A percentile compares a stretch with the other conserved stretches of the same genome.
These are phyloP conservation scores for Polymixis lichenea DNA, from an alignment of 2,888 invertebrate genomes.

Conservation along the genomic window DNA sequence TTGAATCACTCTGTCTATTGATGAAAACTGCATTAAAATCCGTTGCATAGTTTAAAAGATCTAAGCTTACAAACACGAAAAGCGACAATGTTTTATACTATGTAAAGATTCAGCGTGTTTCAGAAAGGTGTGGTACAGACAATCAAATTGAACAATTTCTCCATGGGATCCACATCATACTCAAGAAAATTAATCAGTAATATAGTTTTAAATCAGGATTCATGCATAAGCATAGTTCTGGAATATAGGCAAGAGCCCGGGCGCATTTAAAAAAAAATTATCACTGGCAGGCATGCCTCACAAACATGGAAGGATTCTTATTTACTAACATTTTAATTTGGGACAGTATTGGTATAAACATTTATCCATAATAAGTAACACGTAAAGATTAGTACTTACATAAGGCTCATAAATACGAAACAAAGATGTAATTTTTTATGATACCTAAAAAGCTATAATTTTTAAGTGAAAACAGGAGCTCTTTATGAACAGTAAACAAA, in stretches of 20 bases:
- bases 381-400: neutral
- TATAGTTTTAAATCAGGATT: neutral
- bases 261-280: too few relatives aligned
- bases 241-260: neutral
- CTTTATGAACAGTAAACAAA: too few relatives aligned
- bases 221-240: neutral
- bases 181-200: neutral
- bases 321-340: neutral
- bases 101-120: neutral
- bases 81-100: too few relatives aligned
- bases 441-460: neutral
- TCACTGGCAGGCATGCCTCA: neutral
- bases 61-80: too few relatives aligned
- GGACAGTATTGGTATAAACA: neutral
- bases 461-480: neutral
- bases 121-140: neutral
- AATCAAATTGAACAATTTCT: neutral
- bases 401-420: neutral
- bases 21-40: too few relatives aligned
- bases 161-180: fast-evolving
- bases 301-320: neutral
- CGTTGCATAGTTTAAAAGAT: too few relatives aligned
- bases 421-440: neutral
- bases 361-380: neutral
- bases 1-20: too few relatives aligned